Conservation (phyloP, 2,113 vertebrate species). For the Lasiurus cinereus region DNA sequence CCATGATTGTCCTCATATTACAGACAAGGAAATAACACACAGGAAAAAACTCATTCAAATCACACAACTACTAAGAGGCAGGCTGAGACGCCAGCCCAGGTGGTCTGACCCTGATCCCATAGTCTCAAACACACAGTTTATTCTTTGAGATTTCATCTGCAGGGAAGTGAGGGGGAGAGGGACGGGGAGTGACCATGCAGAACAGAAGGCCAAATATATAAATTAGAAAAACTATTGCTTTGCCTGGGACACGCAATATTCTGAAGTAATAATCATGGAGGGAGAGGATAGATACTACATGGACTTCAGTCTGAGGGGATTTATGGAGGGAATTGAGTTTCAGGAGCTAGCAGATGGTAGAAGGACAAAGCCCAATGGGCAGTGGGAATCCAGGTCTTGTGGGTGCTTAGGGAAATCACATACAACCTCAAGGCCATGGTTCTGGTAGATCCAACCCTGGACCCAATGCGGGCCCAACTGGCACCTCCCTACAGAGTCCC, state of each 20-base stretch:
- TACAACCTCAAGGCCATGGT: neutral
- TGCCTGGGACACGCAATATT: neutral
- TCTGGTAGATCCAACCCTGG: neutral
- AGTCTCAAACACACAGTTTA: neutral
- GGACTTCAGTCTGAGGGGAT: neutral
- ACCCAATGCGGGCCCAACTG: neutral
- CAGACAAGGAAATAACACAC: neutral
- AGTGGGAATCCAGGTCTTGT: neutral
- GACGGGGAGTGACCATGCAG: no score
- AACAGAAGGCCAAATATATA: neutral
- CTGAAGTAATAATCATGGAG: neutral
- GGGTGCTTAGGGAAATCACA: neutral
- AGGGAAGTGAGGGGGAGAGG: neutral
- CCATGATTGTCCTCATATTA: neutral
- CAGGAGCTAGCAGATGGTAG: neutral
- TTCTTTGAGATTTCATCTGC: neutral
- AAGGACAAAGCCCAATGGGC: neutral
- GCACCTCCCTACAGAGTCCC: neutral
- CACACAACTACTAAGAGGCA: neutral
- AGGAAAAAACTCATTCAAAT: neutral
- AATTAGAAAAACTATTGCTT: neutral
- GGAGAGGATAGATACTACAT: neutral
- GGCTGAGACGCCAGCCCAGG: neutral
- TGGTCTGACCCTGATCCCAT: neutral
- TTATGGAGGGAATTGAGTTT: neutral